Percentiles rank a stretch among this genome's conserved stretches.
Conservation (phyloP, 2,113 vertebrate genomes). For the Puntigrus tetrazona region DNA sequence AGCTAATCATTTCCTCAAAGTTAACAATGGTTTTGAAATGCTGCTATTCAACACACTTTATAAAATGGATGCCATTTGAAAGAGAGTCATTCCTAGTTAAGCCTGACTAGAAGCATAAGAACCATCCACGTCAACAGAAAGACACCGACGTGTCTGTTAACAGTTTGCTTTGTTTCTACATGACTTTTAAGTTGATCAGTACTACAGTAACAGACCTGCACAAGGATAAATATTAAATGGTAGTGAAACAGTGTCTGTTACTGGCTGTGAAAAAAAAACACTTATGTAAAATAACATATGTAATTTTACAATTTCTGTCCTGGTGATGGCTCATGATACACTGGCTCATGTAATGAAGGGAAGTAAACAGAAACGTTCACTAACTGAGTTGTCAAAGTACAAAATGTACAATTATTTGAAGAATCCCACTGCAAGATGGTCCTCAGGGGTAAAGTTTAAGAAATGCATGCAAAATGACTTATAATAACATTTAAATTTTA, state of each 20-base stretch:
- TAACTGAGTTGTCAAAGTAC: neutral
- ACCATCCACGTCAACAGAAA: neutral
- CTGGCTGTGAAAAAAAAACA: neutral
- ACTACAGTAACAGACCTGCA: neutral
- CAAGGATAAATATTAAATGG: neutral
- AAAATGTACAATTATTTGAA: neutral
- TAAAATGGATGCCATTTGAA: slow-evolving; percentile 52
- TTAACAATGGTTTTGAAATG: slow-evolving; percentile 52
- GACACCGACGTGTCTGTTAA: neutral
- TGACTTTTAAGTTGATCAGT: neutral
- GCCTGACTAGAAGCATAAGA: slow-evolving; percentile 45
- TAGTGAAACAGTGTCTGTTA: neutral
- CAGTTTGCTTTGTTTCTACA: neutral
- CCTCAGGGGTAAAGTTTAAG: neutral
- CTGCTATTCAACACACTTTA: neutral
- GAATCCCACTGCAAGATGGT: neutral
- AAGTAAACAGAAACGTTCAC: neutral
- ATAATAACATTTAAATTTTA: too few species aligned
- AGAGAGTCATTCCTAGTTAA: slow-evolving; percentile 58
- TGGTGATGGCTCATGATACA: neutral
- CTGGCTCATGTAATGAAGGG: neutral
- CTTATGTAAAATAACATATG: too few species aligned
- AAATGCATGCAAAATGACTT: neutral
- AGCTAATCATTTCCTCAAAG: slow-evolving; percentile 49
- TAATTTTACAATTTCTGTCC: neutral